Percentiles rank a stretch among this genome's conserved stretches.
Conservation (phyloP, 1,140 invertebrate species). For the Penaeus indicus region DNA sequence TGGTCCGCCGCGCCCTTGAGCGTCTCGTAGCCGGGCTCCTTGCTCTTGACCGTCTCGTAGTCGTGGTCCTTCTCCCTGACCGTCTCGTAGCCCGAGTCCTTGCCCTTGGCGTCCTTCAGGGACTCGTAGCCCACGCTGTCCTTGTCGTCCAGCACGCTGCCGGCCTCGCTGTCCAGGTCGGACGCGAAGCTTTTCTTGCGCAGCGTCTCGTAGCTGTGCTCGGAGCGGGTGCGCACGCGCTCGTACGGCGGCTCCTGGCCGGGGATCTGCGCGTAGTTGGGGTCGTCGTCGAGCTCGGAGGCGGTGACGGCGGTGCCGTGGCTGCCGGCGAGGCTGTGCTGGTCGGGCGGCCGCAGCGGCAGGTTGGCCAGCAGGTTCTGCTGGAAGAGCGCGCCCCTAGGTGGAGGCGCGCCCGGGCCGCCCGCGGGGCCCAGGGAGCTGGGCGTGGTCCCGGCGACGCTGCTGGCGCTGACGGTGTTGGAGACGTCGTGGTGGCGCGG, state of each 20-base stretch:
- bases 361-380: constrained; percentile 48
- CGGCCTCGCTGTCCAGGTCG: constrained; percentile 48
- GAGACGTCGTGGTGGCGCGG: constrained; percentile 23
- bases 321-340: background rate
- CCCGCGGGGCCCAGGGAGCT: background rate
- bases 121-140: constrained; percentile 63
- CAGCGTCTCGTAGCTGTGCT: constrained; percentile 65
- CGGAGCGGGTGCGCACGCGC: constrained; percentile 57
- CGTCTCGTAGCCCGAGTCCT: constrained; percentile 54
- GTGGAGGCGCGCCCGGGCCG: background rate
- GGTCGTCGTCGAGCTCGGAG: constrained; percentile 52
- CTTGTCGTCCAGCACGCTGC: constrained; percentile 53
- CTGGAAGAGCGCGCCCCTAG: constrained; percentile 32
- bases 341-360: constrained; percentile 28
- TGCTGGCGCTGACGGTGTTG: background rate
- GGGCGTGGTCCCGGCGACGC: background rate
- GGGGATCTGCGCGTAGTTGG: constrained; percentile 46
- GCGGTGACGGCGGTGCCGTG: constrained; percentile 44
- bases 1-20: constrained; percentile 45
- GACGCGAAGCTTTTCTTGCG: constrained; percentile 48
- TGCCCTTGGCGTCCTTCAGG: constrained; percentile 36
- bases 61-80: constrained; percentile 39
- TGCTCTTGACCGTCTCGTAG: constrained; percentile 45
- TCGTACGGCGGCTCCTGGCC: constrained; percentile 62
- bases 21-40: constrained; percentile 62